Evolutionary conservation across 2,113 vertebrate genomes (phyloP).

Genomic region (Albula glossodonta): DNA sequence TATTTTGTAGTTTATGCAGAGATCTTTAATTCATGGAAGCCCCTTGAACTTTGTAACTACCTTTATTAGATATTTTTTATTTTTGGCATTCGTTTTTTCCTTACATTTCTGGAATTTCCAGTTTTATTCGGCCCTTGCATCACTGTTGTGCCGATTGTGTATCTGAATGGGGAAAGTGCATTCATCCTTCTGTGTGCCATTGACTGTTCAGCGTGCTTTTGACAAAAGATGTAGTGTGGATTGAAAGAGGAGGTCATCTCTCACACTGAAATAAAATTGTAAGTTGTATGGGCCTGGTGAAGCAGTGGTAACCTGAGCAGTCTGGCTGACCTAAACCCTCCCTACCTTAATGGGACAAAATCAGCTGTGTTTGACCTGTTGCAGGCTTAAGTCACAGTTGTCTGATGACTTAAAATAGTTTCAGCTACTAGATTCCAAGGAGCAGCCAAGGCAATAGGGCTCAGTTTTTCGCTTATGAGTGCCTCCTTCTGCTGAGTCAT

Average conservation of each 20-base stretch:
- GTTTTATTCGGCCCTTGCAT: too few species aligned
- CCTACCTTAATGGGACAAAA: background rate
- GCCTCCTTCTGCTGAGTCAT: background rate
- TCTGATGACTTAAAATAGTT: background rate
- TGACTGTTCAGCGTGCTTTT: too few species aligned
- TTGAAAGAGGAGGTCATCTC: background rate
- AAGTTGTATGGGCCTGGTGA: background rate
- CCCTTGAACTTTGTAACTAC: too few species aligned
- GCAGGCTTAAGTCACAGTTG: background rate
- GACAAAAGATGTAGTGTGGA: background rate
- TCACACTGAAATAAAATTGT: background rate
- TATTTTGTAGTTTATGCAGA: too few species aligned
- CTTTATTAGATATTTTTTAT: too few species aligned
- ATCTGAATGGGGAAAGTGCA: too few species aligned
- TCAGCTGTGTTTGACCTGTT: background rate
- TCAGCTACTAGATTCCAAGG: background rate
- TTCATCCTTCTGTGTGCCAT: too few species aligned
- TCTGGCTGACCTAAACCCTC: background rate
- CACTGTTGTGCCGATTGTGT: too few species aligned
- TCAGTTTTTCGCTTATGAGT: background rate
- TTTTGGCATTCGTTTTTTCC: too few species aligned
- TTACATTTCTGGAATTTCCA: too few species aligned
- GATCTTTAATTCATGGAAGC: too few species aligned
- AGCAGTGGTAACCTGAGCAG: background rate
- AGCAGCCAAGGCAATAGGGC: background rate